phyloP scores from a whole-genome alignment of 2,797 vertebrate genomes.

The Balearica regulorum region DNA sequence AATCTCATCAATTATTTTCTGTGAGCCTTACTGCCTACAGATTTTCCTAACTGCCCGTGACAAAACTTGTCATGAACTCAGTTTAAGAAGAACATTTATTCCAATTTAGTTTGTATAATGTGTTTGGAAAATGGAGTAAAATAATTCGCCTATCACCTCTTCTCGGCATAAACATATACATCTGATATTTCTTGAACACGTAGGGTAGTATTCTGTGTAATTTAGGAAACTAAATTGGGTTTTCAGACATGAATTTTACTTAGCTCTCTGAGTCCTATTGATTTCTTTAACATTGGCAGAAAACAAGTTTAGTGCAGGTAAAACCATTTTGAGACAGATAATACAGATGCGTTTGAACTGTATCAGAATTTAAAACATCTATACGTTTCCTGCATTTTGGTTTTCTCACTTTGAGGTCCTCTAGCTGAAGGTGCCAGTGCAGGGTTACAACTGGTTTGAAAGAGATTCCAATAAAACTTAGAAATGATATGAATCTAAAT shows the following conservation, averaged over 20 bases:
- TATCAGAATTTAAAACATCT: background rate
- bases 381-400: background rate
- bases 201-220: background rate
- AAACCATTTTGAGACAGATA: conserved; percentile 6
- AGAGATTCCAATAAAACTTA: conserved; percentile 28
- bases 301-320: background rate
- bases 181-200: background rate
- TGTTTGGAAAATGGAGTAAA: background rate
- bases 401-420: background rate
- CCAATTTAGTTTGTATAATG: background rate
- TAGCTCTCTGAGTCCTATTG: background rate
- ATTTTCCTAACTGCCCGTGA: background rate
- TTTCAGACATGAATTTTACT: background rate
- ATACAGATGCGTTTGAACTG: background rate
- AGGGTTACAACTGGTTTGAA: conserved; percentile 45
- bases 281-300: conserved; percentile 30
- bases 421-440: background rate
- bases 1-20: background rate
- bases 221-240: background rate
- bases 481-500: background rate
- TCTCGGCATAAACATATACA: background rate
- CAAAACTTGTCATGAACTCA: background rate
- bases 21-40: background rate
- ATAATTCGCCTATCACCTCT: background rate
- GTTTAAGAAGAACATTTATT: conserved; percentile 8